Percentiles rank a stretch among this genome's conserved stretches.
Evolutionary conservation across 1,140 invertebrate genomes (phyloP).

Genomic region (Ooceraea biroi): DNA sequence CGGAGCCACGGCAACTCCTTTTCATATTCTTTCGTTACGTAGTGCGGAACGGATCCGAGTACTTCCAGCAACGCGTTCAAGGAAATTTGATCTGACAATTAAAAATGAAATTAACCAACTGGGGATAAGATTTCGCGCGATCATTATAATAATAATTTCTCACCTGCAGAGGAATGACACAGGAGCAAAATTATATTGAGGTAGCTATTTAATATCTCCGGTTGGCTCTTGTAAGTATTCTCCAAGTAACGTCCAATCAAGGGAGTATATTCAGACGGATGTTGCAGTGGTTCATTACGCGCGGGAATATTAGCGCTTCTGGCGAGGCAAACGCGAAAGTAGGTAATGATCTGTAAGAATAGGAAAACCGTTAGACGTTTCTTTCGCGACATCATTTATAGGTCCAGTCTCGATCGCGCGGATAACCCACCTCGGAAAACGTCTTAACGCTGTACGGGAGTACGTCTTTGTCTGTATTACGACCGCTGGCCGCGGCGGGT

Average conservation of each 20-base stretch:
- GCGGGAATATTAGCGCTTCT: slow-evolving; percentile 86
- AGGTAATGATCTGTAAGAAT: slow-evolving; percentile 90
- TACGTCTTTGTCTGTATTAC: slow-evolving; percentile 86
- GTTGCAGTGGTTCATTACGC: slow-evolving; percentile 84
- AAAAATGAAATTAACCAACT: slow-evolving; percentile 5
- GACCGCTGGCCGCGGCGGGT: slow-evolving; percentile 85
- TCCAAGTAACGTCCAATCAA: slow-evolving; percentile 88
- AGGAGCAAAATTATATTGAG: slow-evolving; percentile 89
- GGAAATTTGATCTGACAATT: slow-evolving; percentile 87
- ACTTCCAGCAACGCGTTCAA: slow-evolving; percentile 92
- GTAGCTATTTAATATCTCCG: slow-evolving; percentile 88
- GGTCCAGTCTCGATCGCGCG: neutral
- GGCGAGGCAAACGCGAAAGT: slow-evolving; percentile 91
- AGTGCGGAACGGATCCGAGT: slow-evolving; percentile 89
- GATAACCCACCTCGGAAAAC: slow-evolving; percentile 85
- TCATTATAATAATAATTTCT: neutral
- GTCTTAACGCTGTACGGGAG: slow-evolving; percentile 87
- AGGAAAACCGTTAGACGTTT: neutral
- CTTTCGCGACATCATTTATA: too few relatives aligned
- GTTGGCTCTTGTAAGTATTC: slow-evolving; percentile 84
- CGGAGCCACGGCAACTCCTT: slow-evolving; percentile 89
- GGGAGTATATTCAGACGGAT: slow-evolving; percentile 89
- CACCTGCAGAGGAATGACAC: slow-evolving; percentile 88
- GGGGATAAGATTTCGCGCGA: neutral
- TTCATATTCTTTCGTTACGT: slow-evolving; percentile 87